A percentile compares a stretch with the other conserved stretches of the same genome.
These are phyloP conservation scores for Ophraella communa DNA, from an alignment of 2,888 invertebrate species.

Conservation along the genomic window DNA sequence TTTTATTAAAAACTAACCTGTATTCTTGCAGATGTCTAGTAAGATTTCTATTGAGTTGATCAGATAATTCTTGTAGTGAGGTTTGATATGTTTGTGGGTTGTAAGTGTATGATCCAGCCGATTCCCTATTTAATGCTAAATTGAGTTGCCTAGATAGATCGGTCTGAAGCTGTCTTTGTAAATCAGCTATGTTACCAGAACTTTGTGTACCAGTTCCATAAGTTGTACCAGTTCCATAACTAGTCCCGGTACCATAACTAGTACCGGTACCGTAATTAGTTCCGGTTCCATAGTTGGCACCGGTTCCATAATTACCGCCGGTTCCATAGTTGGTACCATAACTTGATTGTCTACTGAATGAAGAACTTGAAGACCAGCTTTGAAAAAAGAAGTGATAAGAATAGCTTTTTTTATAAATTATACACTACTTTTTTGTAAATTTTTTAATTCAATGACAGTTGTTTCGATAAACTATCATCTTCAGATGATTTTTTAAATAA, in stretches of 20 bases:
- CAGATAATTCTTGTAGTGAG: slow-evolving; percentile 49
- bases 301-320: slow-evolving; percentile 7
- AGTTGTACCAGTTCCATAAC: slow-evolving; percentile 21
- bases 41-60: slow-evolving; percentile 54
- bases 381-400: too few relatives aligned
- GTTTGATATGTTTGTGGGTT: slow-evolving; percentile 44
- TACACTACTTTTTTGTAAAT: too few relatives aligned
- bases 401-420: too few relatives aligned
- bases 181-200: slow-evolving; percentile 31
- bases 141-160: slow-evolving; percentile 53
- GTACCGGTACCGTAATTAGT: neutral
- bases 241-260: neutral
- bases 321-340: slow-evolving; percentile 26
- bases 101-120: slow-evolving; percentile 25
- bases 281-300: neutral
- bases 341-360: slow-evolving; percentile 27
- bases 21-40: slow-evolving; percentile 51
- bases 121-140: slow-evolving; percentile 39
- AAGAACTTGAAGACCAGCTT: slow-evolving; percentile 31
- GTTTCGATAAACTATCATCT: too few relatives aligned
- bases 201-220: slow-evolving; percentile 13
- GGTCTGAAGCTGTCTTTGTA: slow-evolving; percentile 48
- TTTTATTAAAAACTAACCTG: slow-evolving; percentile 44
- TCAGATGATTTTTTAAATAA: too few relatives aligned
- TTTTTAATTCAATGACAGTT: too few relatives aligned